Percentiles rank a stretch among this genome's conserved stretches.
phyloP scores from a whole-genome alignment of 2,888 invertebrate species.

The Tromatobia lineatoria region DNA sequence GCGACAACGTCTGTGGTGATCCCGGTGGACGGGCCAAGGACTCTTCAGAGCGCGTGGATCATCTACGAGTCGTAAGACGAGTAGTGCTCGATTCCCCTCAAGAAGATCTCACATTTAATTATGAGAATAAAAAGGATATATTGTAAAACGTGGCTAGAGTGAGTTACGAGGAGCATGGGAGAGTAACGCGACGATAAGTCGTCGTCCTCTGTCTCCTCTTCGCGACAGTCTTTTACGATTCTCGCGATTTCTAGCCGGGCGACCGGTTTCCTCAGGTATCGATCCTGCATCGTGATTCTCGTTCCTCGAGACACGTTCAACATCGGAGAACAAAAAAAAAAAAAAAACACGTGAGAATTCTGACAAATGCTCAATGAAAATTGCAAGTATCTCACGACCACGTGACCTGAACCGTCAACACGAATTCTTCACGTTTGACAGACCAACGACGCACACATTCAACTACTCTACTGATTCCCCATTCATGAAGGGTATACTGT shows the following conservation, averaged over 20 bases:
- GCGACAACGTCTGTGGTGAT: slow-evolving; percentile 68
- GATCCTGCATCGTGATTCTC: slow-evolving; percentile 53
- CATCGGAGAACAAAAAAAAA: slow-evolving; percentile 3
- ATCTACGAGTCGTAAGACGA: slow-evolving; percentile 62
- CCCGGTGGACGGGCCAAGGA: slow-evolving; percentile 66
- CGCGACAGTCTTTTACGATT: slow-evolving; percentile 51
- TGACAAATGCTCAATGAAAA: slow-evolving; percentile 37
- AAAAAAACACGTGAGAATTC: slow-evolving; percentile 37
- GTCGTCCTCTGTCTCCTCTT: slow-evolving; percentile 28
- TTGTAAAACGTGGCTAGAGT: slow-evolving; percentile 17
- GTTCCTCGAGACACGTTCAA: slow-evolving; percentile 47
- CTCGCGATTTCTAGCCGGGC: slow-evolving; percentile 40
- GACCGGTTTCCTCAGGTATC: slow-evolving; percentile 56
- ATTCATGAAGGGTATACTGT: slow-evolving; percentile 49
- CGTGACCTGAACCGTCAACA: slow-evolving; percentile 8
- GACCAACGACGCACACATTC: not conserved
- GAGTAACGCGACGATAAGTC: slow-evolving; percentile 30
- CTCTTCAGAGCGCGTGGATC: slow-evolving; percentile 36
- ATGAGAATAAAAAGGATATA: slow-evolving; percentile 6
- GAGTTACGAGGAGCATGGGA: slow-evolving; percentile 40
- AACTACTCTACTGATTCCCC: slow-evolving; percentile 31
- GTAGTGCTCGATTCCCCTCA: slow-evolving; percentile 18
- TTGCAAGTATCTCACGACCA: not conserved
- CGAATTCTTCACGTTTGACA: slow-evolving; percentile 30
- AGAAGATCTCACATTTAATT: slow-evolving; percentile 25